These are phyloP conservation scores for Heliconius hermathena DNA, from an alignment of 1,140 invertebrate species.

Conservation along the genomic window DNA sequence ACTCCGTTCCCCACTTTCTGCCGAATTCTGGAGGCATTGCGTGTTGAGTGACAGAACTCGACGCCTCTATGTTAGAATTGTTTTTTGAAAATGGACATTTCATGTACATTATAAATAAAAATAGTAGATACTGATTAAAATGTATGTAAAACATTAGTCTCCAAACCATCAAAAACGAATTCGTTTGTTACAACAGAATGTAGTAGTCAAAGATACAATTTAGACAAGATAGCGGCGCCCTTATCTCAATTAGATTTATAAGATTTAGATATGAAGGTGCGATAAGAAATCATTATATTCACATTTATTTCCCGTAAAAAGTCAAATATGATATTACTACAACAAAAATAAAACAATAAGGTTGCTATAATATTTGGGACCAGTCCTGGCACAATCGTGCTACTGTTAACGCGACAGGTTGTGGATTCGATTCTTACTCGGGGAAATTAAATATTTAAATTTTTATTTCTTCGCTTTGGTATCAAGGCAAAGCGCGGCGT, in stretches of 20 bases:
- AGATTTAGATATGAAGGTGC: constrained; percentile 40
- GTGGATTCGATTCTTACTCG: too few species aligned
- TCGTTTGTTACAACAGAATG: constrained; percentile 15
- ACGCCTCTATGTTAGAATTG: too few species aligned
- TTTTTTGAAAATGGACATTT: too few species aligned
- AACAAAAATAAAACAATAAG: neutral
- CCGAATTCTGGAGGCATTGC: too few species aligned
- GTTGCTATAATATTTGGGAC: neutral
- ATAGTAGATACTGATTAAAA: too few species aligned
- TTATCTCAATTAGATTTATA: constrained; percentile 41
- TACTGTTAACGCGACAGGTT: neutral
- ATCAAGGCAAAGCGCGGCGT: too few species aligned
- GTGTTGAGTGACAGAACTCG: too few species aligned
- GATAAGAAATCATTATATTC: constrained; percentile 38
- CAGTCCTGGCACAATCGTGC: too few species aligned
- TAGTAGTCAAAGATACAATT: constrained; percentile 37
- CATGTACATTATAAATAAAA: too few species aligned
- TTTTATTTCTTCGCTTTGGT: too few species aligned
- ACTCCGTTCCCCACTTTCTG: too few species aligned
- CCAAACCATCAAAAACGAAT: neutral
- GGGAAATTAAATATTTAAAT: too few species aligned
- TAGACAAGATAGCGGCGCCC: constrained; percentile 37
- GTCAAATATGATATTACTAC: neutral
- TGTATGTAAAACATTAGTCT: neutral
- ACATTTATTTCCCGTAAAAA: constrained; percentile 18